Percentiles rank a stretch among this genome's conserved stretches.
Evolutionary conservation across 2,113 vertebrate genomes (phyloP).

Genomic region (Coptodon rendalli): DNA sequence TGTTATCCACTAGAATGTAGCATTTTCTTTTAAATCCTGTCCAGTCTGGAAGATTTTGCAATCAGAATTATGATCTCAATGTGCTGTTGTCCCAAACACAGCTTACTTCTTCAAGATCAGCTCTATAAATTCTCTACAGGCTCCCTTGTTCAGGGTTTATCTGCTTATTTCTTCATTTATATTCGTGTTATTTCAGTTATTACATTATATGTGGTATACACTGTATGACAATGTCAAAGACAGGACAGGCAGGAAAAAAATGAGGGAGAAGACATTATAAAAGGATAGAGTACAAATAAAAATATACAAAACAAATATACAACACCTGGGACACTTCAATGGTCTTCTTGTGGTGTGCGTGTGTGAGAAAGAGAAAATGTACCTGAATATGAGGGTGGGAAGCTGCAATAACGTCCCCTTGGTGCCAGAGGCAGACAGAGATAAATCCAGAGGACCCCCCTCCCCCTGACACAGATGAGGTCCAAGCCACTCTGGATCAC

Average conservation of each 20-base stretch:
- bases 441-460: not conserved
- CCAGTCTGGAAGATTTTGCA: fast-evolving
- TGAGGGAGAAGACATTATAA: not conserved
- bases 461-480: not conserved
- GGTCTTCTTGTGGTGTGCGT: not conserved
- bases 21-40: not conserved
- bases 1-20: not conserved
- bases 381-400: not conserved
- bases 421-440: not conserved
- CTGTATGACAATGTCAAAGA: not conserved
- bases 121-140: not conserved
- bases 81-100: not conserved
- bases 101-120: not conserved
- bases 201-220: not conserved
- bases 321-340: not conserved
- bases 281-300: not conserved
- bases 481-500: not conserved
- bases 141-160: not conserved
- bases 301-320: not conserved
- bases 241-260: not conserved
- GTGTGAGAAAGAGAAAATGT: not conserved
- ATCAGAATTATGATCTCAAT: not conserved
- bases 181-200: not conserved
- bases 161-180: not conserved
- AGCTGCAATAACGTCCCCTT: fast-evolving